Evolutionary conservation across 2,113 vertebrate genomes (phyloP), one percentile per base, ranked within the genome.

Genomic region (Cariama cristata): DNA sequence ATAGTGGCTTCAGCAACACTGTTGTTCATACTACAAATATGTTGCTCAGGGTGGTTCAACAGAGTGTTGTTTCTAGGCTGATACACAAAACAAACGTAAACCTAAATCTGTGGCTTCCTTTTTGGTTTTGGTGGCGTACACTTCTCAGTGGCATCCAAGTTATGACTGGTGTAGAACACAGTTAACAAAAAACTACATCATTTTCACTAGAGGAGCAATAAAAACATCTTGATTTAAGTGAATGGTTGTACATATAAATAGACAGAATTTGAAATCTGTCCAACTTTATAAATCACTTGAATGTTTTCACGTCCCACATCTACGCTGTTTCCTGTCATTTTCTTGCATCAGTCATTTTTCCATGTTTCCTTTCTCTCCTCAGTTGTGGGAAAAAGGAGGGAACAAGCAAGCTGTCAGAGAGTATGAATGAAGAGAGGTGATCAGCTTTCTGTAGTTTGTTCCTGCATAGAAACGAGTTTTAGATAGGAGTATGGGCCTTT

Each of bases 311-410:
- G 45, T 95, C 79, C 63, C 42, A 33, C 64, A 42, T 50, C 44
- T 80, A 17, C 1, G 12, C 55, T 71, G 14, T 76, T 96, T 97
- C 33, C 44, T 91, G 59, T 82, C 4, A 2, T 63, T 76, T 90
- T 93, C 55, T 93, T 80, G 30, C 60, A 22, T 96, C 86, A 92
- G 44, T 89, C 55, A 84, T 88, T 86, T 96, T 84, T 53, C 82
- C 76, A 42, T 28, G 12, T 96, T 91, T 94, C 60, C 64, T 63
- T 66, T 84, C 13, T 84, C 20, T 79, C 60, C 40, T 72, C 59
- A 47, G 60, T 44, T 81, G 44, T 92, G 79, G 76, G 60, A 75
- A 95, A 87, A 90, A 60, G 40, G 28, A 85, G 59, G 20, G 67
- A 81, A n/a, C 66, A 79, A 32, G 59, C 72, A 86, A 91, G 24